These are phyloP conservation scores for Nothocercus julius DNA, from an alignment of 2,113 vertebrate genomes.

Conservation along the genomic window DNA sequence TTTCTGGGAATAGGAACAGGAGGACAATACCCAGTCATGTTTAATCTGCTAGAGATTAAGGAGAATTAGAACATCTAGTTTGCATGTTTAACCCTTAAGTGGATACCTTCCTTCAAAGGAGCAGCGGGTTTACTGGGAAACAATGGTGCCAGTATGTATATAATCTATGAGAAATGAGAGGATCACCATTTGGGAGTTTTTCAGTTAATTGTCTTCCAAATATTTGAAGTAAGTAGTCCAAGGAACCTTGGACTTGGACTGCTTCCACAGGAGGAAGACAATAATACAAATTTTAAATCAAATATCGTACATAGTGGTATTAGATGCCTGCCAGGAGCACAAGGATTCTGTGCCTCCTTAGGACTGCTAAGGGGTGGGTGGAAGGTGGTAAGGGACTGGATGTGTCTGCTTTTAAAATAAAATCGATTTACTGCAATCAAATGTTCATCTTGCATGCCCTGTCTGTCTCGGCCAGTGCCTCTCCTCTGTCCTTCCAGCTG, in stretches of 20 bases:
- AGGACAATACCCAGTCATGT: not conserved
- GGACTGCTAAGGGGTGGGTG: not conserved
- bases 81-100: constrained; percentile 29
- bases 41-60: constrained; percentile 30
- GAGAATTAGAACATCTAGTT: constrained; percentile 1
- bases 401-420: not conserved
- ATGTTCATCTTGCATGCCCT: not conserved
- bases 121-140: not conserved
- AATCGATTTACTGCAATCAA: not conserved
- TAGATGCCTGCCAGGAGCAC: not conserved
- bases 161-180: accelerated
- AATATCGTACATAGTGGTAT: not conserved
- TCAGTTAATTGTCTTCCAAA: not conserved
- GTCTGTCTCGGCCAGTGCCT: not conserved
- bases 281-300: not conserved
- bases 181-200: not conserved
- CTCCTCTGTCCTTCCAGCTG: not conserved
- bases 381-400: not conserved
- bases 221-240: too few species aligned
- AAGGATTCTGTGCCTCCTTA: not conserved
- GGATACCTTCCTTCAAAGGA: not conserved
- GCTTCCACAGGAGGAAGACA: not conserved
- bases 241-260: too few species aligned
- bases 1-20: not conserved
- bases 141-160: accelerated